These are phyloP conservation scores for Heliothis peltigera DNA, from an alignment of 2,888 invertebrate genomes.

Conservation along the genomic window DNA sequence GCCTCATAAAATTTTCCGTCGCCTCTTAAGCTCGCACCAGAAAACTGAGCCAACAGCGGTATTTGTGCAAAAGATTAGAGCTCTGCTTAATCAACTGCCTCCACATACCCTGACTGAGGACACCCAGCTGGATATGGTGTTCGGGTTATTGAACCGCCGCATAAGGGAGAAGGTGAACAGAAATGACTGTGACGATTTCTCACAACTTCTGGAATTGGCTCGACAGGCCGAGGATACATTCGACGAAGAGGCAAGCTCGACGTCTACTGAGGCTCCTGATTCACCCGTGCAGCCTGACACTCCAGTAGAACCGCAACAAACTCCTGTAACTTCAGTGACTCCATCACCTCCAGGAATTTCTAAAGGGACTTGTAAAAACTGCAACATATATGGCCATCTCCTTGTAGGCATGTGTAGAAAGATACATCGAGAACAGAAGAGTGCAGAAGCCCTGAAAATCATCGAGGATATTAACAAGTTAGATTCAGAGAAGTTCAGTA, in stretches of 20 bases:
- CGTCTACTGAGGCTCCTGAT: background rate
- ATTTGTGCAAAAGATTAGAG: constrained; percentile 8
- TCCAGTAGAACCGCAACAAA: background rate
- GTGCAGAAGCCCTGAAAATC: background rate
- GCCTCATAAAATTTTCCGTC: constrained; percentile 13
- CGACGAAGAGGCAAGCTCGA: background rate
- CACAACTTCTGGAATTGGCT: constrained; percentile 12
- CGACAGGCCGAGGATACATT: constrained; percentile 1
- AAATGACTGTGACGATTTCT: constrained; percentile 14
- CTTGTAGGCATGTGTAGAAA: constrained; percentile 22
- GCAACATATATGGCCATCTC: constrained; percentile 16
- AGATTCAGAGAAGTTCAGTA: background rate
- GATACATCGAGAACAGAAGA: constrained; percentile 9
- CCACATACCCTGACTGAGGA: constrained; percentile 22
- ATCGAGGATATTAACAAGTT: background rate
- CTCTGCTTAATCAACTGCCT: constrained; percentile 15
- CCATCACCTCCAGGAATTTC: background rate
- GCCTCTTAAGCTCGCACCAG: constrained; percentile 11
- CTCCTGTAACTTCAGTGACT: background rate
- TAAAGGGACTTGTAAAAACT: constrained; percentile 6
- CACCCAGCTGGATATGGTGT: constrained; percentile 32
- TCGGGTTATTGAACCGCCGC: constrained; percentile 13
- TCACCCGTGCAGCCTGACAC: too few relatives aligned
- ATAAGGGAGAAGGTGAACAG: constrained; percentile 19
- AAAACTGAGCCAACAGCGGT: constrained; percentile 10